Evolutionary conservation across 2,797 vertebrate genomes (phyloP).

Genomic region (Neomorphus geoffroyi): DNA sequence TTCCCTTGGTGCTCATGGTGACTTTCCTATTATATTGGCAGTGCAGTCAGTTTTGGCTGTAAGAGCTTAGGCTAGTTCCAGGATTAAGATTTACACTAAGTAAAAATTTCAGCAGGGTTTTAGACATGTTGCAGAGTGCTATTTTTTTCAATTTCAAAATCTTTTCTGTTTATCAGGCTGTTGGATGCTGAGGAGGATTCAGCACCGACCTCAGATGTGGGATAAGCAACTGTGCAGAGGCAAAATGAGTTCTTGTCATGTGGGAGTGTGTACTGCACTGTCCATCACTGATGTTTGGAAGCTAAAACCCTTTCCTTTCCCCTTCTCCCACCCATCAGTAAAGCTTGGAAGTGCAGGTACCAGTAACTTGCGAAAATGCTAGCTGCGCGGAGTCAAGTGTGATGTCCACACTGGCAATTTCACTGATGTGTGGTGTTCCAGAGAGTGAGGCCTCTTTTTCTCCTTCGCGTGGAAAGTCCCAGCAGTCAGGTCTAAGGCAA

Average conservation of each 20-base stretch:
- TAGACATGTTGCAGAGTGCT: neutral
- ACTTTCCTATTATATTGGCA: neutral
- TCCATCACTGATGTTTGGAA: neutral
- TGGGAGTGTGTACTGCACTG: neutral
- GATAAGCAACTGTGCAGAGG: neutral
- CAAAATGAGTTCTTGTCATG: neutral
- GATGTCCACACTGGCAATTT: neutral
- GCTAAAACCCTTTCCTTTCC: neutral
- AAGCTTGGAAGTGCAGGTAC: neutral
- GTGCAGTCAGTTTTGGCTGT: neutral
- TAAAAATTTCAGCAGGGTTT: neutral
- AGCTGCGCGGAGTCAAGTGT: rapidly evolving
- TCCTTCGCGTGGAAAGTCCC: rapidly evolving
- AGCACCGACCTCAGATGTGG: neutral
- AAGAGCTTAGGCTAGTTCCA: neutral
- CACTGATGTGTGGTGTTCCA: neutral
- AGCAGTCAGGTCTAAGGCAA: neutral
- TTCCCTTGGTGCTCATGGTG: neutral
- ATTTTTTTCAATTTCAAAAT: neutral
- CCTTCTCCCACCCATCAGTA: neutral
- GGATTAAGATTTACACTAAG: neutral
- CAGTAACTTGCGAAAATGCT: neutral
- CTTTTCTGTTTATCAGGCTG: neutral
- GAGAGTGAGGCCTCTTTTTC: neutral
- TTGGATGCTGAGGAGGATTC: neutral